Evolutionary conservation across 2,888 invertebrate species (phyloP).

Genomic region (Scaptomyza flava): DNA sequence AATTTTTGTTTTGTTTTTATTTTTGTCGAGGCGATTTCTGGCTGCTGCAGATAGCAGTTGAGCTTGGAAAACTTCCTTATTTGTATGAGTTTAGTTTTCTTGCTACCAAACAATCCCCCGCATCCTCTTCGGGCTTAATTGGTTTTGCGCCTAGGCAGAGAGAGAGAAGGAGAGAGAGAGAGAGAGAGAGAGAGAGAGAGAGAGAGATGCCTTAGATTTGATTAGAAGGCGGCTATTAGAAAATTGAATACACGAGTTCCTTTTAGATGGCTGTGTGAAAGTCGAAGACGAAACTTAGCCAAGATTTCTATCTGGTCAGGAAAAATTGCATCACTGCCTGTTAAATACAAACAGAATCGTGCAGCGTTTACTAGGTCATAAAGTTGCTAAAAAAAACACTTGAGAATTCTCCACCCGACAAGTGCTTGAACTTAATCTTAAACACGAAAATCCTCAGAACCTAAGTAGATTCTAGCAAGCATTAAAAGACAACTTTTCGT

Average conservation of each 20-base stretch:
- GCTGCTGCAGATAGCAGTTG: constrained; percentile 47
- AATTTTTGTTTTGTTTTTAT: constrained; percentile 6
- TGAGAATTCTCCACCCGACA: constrained; percentile 17
- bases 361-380: constrained; percentile 53
- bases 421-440: constrained; percentile 10
- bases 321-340: constrained; percentile 37
- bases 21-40: constrained; percentile 22
- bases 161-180: constrained; percentile 59
- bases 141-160: constrained; percentile 70
- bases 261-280: constrained; percentile 37
- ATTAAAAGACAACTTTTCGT: too few species aligned
- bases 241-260: constrained; percentile 69
- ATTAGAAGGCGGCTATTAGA: constrained; percentile 75
- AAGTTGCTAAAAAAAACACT: constrained; percentile 5
- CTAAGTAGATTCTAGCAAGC: background rate
- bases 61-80: constrained; percentile 70
- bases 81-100: constrained; percentile 48
- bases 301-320: constrained; percentile 57
- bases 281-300: constrained; percentile 27
- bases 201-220: constrained; percentile 74
- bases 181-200: constrained; percentile 36
- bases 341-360: constrained; percentile 29
- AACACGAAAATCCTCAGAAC: background rate
- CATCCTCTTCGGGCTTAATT: constrained; percentile 58
- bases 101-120: background rate